Evolutionary conservation across 2,888 invertebrate genomes (phyloP).

Genomic region (Acleris literana): DNA sequence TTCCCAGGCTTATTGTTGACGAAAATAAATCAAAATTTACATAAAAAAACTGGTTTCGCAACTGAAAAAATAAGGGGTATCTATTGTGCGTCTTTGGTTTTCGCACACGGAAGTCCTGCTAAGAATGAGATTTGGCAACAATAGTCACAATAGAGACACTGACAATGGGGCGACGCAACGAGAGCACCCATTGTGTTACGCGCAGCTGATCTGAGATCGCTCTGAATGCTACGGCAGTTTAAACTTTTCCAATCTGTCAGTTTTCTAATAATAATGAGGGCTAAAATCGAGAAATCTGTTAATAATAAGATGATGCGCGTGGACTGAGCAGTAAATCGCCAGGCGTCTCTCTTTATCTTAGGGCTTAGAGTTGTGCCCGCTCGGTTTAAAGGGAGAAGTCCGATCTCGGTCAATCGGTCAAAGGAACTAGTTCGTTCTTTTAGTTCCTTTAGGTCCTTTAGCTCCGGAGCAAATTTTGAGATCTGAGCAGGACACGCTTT

Average conservation of each 20-base stretch:
- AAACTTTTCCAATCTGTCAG: neutral
- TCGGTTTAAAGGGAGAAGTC: too few relatives aligned
- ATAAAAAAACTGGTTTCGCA: conserved; percentile 37
- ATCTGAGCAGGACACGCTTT: too few relatives aligned
- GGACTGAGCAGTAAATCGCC: too few relatives aligned
- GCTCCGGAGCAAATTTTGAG: too few relatives aligned
- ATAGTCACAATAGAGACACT: conserved; percentile 21
- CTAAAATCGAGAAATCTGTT: neutral
- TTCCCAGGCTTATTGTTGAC: conserved; percentile 38
- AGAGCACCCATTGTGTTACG: conserved; percentile 23
- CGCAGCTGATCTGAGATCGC: conserved; percentile 27
- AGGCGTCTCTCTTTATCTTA: too few relatives aligned
- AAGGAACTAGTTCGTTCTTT: too few relatives aligned
- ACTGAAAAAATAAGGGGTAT: conserved; percentile 31
- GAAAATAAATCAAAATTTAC: conserved; percentile 39
- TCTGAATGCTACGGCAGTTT: neutral
- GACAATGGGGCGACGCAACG: conserved; percentile 24
- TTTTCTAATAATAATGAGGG: neutral
- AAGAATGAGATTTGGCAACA: conserved; percentile 33
- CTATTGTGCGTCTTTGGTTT: conserved; percentile 35
- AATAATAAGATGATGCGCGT: too few relatives aligned
- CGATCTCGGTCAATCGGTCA: too few relatives aligned
- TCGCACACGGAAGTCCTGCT: conserved; percentile 38
- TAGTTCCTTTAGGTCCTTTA: too few relatives aligned
- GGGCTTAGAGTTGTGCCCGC: too few relatives aligned